Conservation (phyloP, 1,140 invertebrate species). For the Sminthurinus signatus region DNA sequence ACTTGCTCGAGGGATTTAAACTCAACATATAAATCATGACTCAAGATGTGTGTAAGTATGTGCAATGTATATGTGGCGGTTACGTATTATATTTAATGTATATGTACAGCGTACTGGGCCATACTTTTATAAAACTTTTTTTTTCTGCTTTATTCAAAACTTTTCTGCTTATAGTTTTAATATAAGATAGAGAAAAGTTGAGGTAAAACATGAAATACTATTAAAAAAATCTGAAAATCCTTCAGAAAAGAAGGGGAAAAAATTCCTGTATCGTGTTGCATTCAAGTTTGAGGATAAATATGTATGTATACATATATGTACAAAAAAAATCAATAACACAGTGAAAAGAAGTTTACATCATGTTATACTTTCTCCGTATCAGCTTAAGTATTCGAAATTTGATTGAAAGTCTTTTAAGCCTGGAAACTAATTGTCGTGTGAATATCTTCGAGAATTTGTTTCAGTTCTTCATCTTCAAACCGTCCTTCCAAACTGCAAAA, state of each 20-base stretch:
- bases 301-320: not conserved
- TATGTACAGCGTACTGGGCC: no score
- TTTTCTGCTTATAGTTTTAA: no score
- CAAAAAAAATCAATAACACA: not conserved
- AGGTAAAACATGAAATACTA: no score
- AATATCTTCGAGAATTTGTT: conserved; percentile 92
- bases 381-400: not conserved
- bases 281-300: not conserved
- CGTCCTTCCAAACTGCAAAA: conserved; percentile 72
- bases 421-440: conserved; percentile 96
- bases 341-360: not conserved
- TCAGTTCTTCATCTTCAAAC: conserved; percentile 92
- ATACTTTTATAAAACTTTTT: no score
- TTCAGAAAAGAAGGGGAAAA: not conserved
- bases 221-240: no score
- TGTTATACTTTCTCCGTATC: not conserved
- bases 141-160: no score
- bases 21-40: no score
- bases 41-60: no score
- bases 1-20: no score
- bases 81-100: no score
- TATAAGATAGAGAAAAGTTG: no score
- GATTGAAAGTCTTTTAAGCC: not conserved
- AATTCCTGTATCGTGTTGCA: not conserved
- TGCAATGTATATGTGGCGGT: no score